A percentile compares a stretch with the other conserved stretches of the same genome.
Evolutionary conservation across 2,888 invertebrate species (phyloP).

Genomic region (Drosophila imparisetae): DNA sequence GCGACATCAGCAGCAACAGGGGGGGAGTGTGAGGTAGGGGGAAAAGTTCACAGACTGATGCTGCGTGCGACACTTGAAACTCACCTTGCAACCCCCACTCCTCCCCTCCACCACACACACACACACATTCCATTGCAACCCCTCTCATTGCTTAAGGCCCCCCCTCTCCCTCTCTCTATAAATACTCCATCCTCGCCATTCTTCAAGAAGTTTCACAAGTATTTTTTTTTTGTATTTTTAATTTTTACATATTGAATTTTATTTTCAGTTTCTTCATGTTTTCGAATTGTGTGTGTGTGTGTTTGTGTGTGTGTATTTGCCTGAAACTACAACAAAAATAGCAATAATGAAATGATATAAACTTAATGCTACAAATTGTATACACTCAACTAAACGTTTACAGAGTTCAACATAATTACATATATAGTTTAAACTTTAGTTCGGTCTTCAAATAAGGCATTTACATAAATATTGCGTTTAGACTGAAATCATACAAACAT

Average conservation of each 20-base stretch:
- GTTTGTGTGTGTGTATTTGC: constrained; percentile 35
- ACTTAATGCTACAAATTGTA: constrained; percentile 62
- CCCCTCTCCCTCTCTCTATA: background rate
- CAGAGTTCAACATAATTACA: constrained; percentile 39
- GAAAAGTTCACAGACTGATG: background rate
- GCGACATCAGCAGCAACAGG: background rate
- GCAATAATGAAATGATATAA: constrained; percentile 61
- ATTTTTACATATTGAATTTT: constrained; percentile 73
- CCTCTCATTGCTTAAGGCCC: constrained; percentile 23
- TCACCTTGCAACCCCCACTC: constrained; percentile 25
- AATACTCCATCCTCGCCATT: background rate
- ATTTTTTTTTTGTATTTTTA: constrained; percentile 38
- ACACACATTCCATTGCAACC: constrained; percentile 27
- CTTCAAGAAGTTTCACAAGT: constrained; percentile 23
- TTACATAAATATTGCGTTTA: constrained; percentile 63
- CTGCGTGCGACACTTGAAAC: background rate
- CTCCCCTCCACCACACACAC: background rate
- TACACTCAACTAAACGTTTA: constrained; percentile 33
- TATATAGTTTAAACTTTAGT: constrained; percentile 13
- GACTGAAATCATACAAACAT: constrained; percentile 16
- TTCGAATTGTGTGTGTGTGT: constrained; percentile 28
- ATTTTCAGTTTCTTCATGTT: constrained; percentile 59
- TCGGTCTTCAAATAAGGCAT: constrained; percentile 59
- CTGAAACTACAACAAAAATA: constrained; percentile 66
- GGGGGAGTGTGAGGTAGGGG: background rate